These are phyloP conservation scores for Pseudococcus viburni DNA, from an alignment of 2,888 invertebrate genomes.

Conservation along the genomic window DNA sequence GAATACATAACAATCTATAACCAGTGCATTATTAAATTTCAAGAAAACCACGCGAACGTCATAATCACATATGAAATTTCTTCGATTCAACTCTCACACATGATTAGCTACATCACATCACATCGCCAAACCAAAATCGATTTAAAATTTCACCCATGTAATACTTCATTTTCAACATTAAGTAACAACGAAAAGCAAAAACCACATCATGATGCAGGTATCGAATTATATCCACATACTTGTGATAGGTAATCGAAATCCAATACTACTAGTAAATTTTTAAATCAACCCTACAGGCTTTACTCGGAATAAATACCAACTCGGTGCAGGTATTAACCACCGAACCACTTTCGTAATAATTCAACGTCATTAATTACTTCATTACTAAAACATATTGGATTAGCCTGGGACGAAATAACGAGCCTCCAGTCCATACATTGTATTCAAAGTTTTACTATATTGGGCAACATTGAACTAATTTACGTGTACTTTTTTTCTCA, in stretches of 20 bases:
- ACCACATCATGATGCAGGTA: constrained; percentile 18
- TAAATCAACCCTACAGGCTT: constrained; percentile 37
- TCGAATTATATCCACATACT: not conserved
- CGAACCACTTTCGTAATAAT: constrained; percentile 21
- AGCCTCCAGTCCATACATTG: not conserved
- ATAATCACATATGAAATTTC: not conserved
- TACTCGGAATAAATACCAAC: not conserved
- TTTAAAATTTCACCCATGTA: constrained; percentile 26
- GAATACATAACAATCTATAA: too few species aligned
- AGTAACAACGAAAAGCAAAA: not conserved
- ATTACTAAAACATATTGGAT: constrained; percentile 10
- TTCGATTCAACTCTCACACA: not conserved
- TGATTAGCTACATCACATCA: constrained; percentile 24
- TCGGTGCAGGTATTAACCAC: constrained; percentile 1
- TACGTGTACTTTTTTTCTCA: constrained; percentile 31
- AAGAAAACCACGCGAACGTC: not conserved
- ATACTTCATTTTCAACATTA: not conserved
- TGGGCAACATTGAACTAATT: constrained; percentile 38
- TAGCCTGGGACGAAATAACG: not conserved
- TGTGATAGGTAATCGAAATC: constrained; percentile 4
- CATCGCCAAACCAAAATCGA: not conserved
- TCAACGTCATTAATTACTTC: constrained; percentile 35
- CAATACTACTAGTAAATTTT: not conserved
- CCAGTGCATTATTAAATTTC: not conserved
- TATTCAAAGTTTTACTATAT: constrained; percentile 20